phyloP scores from a whole-genome alignment of 2,113 vertebrate species.

The Pangasianodon hypophthalmus region DNA sequence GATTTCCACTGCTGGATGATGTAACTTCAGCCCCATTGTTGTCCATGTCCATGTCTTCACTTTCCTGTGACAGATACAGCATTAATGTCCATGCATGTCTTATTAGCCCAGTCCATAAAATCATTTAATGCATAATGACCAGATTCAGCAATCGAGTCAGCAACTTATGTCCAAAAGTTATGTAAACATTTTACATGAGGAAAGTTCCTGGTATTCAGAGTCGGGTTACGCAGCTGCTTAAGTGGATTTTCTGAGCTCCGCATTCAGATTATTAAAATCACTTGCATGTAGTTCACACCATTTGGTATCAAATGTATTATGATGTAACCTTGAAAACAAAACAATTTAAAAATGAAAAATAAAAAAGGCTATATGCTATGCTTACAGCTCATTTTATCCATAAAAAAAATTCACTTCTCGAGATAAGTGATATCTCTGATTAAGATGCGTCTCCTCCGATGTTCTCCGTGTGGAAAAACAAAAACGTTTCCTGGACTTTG shows the following conservation, averaged over 20 bases:
- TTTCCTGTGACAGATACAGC: not conserved
- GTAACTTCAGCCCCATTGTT: rapidly evolving
- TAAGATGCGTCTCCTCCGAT: too few relatives aligned
- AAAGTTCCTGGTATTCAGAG: not conserved
- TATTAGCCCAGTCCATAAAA: not conserved
- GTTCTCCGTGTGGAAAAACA: too few relatives aligned
- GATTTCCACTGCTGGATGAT: not conserved
- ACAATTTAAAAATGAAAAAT: not conserved
- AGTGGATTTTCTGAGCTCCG: not conserved
- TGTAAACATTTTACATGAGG: not conserved
- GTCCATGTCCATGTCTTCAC: not conserved
- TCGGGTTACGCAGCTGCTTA: not conserved
- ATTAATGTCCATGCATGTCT: not conserved
- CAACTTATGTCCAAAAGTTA: not conserved
- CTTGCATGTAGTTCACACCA: not conserved
- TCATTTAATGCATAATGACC: not conserved
- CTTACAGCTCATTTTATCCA: too few relatives aligned
- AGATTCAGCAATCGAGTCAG: not conserved
- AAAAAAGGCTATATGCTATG: too few relatives aligned
- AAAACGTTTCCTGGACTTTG: not conserved
- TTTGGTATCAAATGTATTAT: not conserved
- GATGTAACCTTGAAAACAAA: not conserved
- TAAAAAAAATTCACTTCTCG: too few relatives aligned
- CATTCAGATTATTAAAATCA: not conserved
- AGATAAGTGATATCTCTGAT: too few relatives aligned